phyloP scores from a whole-genome alignment of 2,888 invertebrate species.

The Drosophila paranaensis region DNA sequence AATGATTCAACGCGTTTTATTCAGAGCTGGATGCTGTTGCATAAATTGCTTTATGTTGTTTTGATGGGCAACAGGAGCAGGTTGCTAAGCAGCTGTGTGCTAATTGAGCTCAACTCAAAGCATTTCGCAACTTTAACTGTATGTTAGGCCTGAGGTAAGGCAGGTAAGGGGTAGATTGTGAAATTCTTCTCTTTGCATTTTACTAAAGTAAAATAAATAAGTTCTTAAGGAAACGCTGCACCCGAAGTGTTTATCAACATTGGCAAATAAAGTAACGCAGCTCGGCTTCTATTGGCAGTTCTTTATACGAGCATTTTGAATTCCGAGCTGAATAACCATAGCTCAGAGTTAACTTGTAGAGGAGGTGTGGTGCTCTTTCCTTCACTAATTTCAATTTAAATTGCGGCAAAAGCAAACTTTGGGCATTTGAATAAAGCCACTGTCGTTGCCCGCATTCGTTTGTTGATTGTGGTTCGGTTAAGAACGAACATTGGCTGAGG shows the following conservation, averaged over 20 bases:
- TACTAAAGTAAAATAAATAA: slow-evolving; percentile 55
- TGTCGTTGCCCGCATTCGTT: slow-evolving; percentile 50
- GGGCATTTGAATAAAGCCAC: slow-evolving; percentile 41
- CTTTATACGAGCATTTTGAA: slow-evolving; percentile 21
- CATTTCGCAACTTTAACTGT: slow-evolving; percentile 27
- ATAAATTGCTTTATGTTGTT: slow-evolving; percentile 32
- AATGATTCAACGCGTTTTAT: slow-evolving; percentile 32
- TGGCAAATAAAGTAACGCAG: slow-evolving; percentile 54
- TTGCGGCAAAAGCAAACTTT: slow-evolving; percentile 35
- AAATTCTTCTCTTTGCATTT: slow-evolving; percentile 36
- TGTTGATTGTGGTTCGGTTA: slow-evolving; percentile 55
- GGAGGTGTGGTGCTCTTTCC: neutral
- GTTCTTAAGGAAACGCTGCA: slow-evolving; percentile 46
- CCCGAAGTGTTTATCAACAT: slow-evolving; percentile 58
- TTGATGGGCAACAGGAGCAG: neutral
- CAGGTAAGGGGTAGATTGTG: neutral
- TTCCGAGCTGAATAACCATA: neutral
- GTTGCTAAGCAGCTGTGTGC: slow-evolving; percentile 29
- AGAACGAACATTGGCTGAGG: neutral
- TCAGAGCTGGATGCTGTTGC: slow-evolving; percentile 20
- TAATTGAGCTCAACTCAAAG: slow-evolving; percentile 46
- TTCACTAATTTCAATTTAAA: slow-evolving; percentile 64
- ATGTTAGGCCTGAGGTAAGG: slow-evolving; percentile 3
- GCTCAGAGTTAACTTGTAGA: neutral
- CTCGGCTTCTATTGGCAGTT: slow-evolving; percentile 27